Evolutionary conservation across 2,888 invertebrate species (phyloP).

Genomic region (Platerodrilus igneus): DNA sequence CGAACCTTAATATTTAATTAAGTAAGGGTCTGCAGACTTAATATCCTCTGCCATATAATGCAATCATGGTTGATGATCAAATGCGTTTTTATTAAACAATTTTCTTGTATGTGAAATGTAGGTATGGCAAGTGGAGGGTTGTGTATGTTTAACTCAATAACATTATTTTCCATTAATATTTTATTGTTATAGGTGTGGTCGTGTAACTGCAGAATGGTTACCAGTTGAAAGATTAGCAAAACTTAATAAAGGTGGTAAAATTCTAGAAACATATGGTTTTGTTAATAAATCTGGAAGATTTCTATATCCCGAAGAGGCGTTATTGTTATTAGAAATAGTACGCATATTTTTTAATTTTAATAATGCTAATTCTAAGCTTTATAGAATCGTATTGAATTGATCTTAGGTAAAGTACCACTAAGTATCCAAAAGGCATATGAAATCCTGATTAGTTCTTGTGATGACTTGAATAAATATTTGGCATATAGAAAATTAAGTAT

Average conservation of each 20-base stretch:
- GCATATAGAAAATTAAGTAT: conserved; percentile 36
- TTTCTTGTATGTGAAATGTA: too few relatives aligned
- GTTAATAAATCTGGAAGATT: conserved; percentile 38
- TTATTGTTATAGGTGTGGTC: conserved; percentile 31
- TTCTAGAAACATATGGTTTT: conserved; percentile 37
- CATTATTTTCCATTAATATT: too few relatives aligned
- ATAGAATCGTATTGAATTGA: conserved; percentile 60
- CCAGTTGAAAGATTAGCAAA: conserved; percentile 30
- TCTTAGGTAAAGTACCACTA: conserved; percentile 54
- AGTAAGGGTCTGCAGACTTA: too few relatives aligned
- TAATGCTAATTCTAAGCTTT: conserved; percentile 30
- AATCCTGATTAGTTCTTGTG: conserved; percentile 44
- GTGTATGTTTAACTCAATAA: too few relatives aligned
- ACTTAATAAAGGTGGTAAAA: conserved; percentile 34
- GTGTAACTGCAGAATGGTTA: conserved; percentile 39
- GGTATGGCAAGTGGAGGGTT: too few relatives aligned
- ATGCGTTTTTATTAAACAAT: too few relatives aligned
- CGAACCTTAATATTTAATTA: too few relatives aligned
- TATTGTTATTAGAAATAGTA: conserved; percentile 64
- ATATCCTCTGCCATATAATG: too few relatives aligned
- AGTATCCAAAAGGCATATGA: conserved; percentile 64
- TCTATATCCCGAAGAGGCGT: conserved; percentile 61
- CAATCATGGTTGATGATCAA: too few relatives aligned
- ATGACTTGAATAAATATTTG: conserved; percentile 33
- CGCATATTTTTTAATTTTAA: conserved; percentile 36